phyloP scores from a whole-genome alignment of 37 sponge, comb jelly and placozoan species.

The Lycopodina hypogea region DNA sequence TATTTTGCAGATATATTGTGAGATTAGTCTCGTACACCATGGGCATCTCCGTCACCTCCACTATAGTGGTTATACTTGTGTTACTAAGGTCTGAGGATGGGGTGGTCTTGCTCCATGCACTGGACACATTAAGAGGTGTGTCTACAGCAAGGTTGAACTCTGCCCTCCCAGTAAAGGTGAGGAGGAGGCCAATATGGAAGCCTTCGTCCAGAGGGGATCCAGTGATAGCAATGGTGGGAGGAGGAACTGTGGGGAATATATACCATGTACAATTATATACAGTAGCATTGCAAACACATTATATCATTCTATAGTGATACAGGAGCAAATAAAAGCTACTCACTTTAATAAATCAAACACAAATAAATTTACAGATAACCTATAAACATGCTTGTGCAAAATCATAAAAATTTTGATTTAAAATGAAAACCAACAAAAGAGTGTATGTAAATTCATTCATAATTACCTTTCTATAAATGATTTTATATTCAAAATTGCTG shows the following conservation, averaged over 20 bases:
- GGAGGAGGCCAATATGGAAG: slow-evolving; percentile 6
- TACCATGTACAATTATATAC: no score
- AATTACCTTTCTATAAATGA: no score
- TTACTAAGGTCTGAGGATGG: neutral
- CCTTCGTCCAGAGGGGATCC: slow-evolving; percentile 11
- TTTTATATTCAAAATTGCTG: no score
- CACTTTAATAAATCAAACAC: no score
- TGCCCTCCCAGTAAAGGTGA: slow-evolving; percentile 11
- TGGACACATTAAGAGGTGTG: slow-evolving; percentile 3
- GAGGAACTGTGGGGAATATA: neutral
- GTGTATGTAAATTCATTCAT: no score
- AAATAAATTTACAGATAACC: no score
- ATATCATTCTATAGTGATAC: no score
- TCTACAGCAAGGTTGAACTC: slow-evolving; percentile 8
- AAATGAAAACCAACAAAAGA: no score
- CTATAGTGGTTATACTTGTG: neutral
- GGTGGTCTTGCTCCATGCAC: neutral
- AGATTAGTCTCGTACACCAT: neutral
- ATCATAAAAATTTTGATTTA: no score
- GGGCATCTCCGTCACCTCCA: neutral
- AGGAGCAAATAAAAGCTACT: no score
- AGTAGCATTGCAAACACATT: no score
- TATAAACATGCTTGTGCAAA: no score
- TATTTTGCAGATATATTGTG: neutral
- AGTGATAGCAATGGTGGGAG: neutral